Conservation (phyloP, 2,888 invertebrate species). For the Icerya purchasi region DNA sequence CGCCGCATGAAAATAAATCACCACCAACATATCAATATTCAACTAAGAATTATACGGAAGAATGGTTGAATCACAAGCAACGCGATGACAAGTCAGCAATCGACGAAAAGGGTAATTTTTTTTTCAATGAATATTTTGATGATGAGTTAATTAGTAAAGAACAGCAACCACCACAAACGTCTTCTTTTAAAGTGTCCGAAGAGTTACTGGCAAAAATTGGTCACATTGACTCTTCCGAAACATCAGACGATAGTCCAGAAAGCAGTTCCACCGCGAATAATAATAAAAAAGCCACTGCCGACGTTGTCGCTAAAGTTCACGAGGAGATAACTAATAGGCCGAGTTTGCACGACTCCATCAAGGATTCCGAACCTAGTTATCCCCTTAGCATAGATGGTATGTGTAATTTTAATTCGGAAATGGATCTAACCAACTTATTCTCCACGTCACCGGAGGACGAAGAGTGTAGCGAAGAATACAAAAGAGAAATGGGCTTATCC, state of each 20-base stretch:
- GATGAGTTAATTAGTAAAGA: background rate
- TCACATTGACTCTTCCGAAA: conserved; percentile 66
- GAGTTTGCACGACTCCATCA: conserved; percentile 10
- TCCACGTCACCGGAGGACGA: conserved; percentile 21
- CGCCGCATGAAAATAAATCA: no score
- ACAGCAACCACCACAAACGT: background rate
- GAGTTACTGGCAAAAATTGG: conserved; percentile 30
- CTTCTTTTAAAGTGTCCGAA: conserved; percentile 12
- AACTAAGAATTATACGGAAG: background rate
- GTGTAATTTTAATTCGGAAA: conserved; percentile 14
- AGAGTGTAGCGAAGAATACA: conserved; percentile 20
- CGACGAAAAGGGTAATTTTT: conserved; percentile 5
- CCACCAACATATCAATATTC: no score
- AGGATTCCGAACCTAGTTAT: conserved; percentile 10
- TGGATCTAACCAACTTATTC: conserved; percentile 21
- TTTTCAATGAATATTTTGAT: conserved; percentile 1
- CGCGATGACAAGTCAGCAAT: background rate
- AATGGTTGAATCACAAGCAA: background rate
- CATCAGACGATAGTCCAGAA: conserved; percentile 34
- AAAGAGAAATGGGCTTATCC: conserved; percentile 18
- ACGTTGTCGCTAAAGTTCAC: background rate
- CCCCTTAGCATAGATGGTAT: conserved; percentile 11
- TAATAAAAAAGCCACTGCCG: background rate
- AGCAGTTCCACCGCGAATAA: conserved; percentile 8
- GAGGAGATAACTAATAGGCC: conserved; percentile 10